These are phyloP conservation scores for Tautogolabrus adspersus DNA, from an alignment of 2,113 vertebrate species.

Conservation along the genomic window DNA sequence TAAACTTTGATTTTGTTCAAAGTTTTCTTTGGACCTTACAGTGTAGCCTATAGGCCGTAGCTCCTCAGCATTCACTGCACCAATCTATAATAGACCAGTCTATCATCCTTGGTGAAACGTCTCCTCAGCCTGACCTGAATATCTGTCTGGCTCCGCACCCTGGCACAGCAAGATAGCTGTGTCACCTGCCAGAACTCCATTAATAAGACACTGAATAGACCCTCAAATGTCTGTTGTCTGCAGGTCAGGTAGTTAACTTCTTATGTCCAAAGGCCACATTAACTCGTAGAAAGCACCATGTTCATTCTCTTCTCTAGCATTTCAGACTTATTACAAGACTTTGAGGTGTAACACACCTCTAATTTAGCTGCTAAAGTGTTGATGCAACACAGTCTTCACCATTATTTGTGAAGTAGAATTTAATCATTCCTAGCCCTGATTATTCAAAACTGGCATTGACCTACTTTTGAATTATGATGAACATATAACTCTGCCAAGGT, in stretches of 20 bases:
- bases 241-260: slow-evolving; percentile 18
- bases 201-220: slow-evolving; percentile 50
- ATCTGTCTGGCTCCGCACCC: slow-evolving; percentile 57
- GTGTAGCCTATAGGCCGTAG: slow-evolving; percentile 18
- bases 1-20: background rate
- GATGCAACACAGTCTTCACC: background rate
- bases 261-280: slow-evolving; percentile 9
- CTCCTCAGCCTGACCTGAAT: slow-evolving; percentile 64
- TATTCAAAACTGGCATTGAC: background rate
- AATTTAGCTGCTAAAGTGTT: background rate
- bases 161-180: slow-evolving; percentile 57
- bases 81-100: slow-evolving; percentile 61
- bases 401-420: background rate
- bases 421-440: background rate
- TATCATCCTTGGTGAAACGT: slow-evolving; percentile 57
- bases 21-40: slow-evolving; percentile 14
- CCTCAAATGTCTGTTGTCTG: slow-evolving; percentile 41
- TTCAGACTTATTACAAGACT: background rate
- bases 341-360: background rate
- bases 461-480: background rate
- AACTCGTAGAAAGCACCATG: background rate
- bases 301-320: background rate
- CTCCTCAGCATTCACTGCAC: slow-evolving; percentile 45
- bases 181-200: slow-evolving; percentile 54
- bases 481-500: slow-evolving; percentile 1